These are phyloP conservation scores for Ophiodon elongatus DNA, from an alignment of 2,113 vertebrate genomes.

Conservation along the genomic window DNA sequence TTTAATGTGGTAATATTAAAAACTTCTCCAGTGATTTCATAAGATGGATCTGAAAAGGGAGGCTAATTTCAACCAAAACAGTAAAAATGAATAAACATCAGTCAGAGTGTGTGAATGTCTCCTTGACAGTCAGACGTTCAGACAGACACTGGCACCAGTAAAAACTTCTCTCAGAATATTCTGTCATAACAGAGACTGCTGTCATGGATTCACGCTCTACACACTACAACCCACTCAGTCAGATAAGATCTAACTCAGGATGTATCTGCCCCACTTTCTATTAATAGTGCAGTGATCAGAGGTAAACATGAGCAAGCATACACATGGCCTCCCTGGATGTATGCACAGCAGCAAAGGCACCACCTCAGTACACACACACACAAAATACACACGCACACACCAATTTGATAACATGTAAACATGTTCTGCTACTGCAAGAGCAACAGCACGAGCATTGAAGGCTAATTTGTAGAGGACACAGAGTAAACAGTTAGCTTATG, in stretches of 20 bases:
- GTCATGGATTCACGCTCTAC: constrained; percentile 16
- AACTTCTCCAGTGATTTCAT: not conserved
- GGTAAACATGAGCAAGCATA: constrained; percentile 41
- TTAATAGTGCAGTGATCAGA: constrained; percentile 74
- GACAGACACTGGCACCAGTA: constrained; percentile 11
- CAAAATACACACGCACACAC: constrained; percentile 17
- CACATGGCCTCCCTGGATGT: constrained; percentile 34
- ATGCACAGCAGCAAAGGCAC: constrained; percentile 49
- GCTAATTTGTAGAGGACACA: not conserved
- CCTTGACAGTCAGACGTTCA: not conserved
- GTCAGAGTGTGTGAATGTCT: not conserved
- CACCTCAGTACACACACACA: constrained; percentile 15
- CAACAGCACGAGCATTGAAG: not conserved
- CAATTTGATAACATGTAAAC: constrained; percentile 13
- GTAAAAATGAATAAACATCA: not conserved
- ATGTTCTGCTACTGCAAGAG: constrained; percentile 13
- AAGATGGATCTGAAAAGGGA: not conserved
- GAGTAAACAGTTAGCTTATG: constrained; percentile 9
- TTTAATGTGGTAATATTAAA: not conserved
- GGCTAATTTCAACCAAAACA: not conserved
- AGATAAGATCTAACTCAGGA: constrained; percentile 74
- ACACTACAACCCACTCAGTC: constrained; percentile 49
- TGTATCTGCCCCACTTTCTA: constrained; percentile 85
- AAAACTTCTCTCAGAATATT: constrained; percentile 4
- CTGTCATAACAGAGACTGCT: constrained; percentile 39